Percentiles rank a stretch among this genome's conserved stretches.
phyloP scores from a whole-genome alignment of 2,113 vertebrate genomes.

The Entelurus aequoreus region DNA sequence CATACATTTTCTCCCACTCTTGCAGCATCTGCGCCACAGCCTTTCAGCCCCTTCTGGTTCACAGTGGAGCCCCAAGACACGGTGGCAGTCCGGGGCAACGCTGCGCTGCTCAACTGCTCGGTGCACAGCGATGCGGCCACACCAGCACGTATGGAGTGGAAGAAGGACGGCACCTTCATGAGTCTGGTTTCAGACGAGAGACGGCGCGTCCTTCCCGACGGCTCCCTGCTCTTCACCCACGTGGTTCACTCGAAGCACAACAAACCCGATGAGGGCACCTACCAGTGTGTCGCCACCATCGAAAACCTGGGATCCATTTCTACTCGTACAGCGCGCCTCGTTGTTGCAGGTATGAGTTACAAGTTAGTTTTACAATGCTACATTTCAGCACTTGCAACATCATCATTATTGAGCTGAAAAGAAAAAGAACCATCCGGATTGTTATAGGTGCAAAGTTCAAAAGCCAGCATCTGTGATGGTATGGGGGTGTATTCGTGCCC shows the following conservation, averaged over 20 bases:
- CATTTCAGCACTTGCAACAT: background rate
- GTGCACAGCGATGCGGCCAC: conserved; percentile 71
- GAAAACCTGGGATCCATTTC: conserved; percentile 91
- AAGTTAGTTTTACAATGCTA: too few relatives aligned
- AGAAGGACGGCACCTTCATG: conserved; percentile 90
- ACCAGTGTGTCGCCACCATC: conserved; percentile 92
- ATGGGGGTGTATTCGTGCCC: too few relatives aligned
- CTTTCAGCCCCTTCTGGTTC: conserved; percentile 92
- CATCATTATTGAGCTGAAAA: background rate
- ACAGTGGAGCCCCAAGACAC: conserved; percentile 83
- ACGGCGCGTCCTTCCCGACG: conserved; percentile 83
- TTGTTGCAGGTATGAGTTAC: conserved; percentile 78
- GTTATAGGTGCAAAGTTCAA: too few relatives aligned
- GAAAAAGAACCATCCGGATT: too few relatives aligned
- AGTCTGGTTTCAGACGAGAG: conserved; percentile 86
- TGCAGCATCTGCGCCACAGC: conserved; percentile 76
- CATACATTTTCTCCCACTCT: conserved; percentile 4
- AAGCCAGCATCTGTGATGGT: too few relatives aligned
- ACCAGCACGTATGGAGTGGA: conserved; percentile 85
- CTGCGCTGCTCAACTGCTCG: conserved; percentile 87
- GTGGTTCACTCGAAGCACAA: conserved; percentile 97
- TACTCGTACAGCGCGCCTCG: conserved; percentile 87
- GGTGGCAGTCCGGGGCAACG: conserved; percentile 76
- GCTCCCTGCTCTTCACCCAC: conserved; percentile 81
- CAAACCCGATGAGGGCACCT: conserved; percentile 92